phyloP scores from a whole-genome alignment of 1,140 invertebrate species.

The Drosophila malerkotliana region DNA sequence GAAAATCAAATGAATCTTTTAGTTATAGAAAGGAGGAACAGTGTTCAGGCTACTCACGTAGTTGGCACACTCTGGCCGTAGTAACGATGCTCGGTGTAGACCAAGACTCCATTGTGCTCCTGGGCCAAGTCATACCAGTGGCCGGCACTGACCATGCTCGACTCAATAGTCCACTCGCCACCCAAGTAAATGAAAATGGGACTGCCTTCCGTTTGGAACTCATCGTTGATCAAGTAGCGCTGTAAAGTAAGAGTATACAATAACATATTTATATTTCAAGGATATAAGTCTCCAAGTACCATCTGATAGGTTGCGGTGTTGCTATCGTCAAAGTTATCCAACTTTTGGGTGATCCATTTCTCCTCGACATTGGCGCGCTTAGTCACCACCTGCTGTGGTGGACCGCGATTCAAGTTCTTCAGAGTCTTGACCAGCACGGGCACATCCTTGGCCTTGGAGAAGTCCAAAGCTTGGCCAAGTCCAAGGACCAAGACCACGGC shows the following conservation, averaged over 20 bases:
- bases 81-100: conserved; percentile 91
- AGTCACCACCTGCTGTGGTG: conserved; percentile 34
- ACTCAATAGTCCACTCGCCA: conserved; percentile 86
- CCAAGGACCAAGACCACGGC: conserved; percentile 29
- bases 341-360: conserved; percentile 75
- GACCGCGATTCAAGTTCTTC: conserved; percentile 60
- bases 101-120: conserved; percentile 86
- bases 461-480: conserved; percentile 19
- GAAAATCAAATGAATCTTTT: conserved; percentile 6
- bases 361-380: conserved; percentile 27
- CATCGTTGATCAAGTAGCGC: conserved; percentile 79
- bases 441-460: conserved; percentile 45
- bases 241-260: conserved; percentile 4
- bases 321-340: conserved; percentile 90
- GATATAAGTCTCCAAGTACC: conserved; percentile 60
- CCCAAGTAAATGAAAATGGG: conserved; percentile 91
- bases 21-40: not conserved
- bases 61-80: conserved; percentile 91
- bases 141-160: conserved; percentile 84
- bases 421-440: conserved; percentile 63
- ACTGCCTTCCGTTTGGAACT: conserved; percentile 81
- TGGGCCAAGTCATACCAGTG: conserved; percentile 86
- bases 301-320: conserved; percentile 88
- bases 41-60: conserved; percentile 3
- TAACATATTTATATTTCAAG: not conserved